phyloP scores from a whole-genome alignment of 2,888 invertebrate genomes.

The Neoascia interrupta region DNA sequence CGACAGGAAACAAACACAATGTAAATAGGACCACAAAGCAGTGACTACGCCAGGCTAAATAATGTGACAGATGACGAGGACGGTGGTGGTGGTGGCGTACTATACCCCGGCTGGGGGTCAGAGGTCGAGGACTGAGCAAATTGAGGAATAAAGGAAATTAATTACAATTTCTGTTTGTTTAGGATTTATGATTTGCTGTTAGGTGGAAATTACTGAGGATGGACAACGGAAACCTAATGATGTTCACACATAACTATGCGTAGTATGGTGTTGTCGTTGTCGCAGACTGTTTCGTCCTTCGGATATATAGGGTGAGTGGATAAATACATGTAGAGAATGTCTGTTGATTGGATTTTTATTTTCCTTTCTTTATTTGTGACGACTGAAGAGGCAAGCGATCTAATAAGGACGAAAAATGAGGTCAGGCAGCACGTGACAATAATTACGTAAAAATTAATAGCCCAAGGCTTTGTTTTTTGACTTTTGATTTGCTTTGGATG shows the following conservation, averaged over 20 bases:
- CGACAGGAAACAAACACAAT: conserved; percentile 50
- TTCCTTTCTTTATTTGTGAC: background rate
- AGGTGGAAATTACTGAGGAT: conserved; percentile 30
- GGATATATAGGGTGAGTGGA: too few relatives aligned
- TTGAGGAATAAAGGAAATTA: conserved; percentile 54
- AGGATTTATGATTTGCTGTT: conserved; percentile 48
- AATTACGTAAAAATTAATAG: conserved; percentile 24
- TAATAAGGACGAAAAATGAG: background rate
- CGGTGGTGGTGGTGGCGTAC: too few relatives aligned
- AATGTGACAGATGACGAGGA: conserved; percentile 19
- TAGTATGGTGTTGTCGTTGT: too few relatives aligned
- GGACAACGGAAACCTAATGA: conserved; percentile 31
- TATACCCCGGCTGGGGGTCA: background rate
- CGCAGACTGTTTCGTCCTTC: too few relatives aligned
- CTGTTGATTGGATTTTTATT: conserved; percentile 12
- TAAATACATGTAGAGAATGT: too few relatives aligned
- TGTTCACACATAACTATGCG: too few relatives aligned
- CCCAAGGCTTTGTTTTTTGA: too few relatives aligned
- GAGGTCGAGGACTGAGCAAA: conserved; percentile 21
- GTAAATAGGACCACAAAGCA: conserved; percentile 13
- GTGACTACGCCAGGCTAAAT: conserved; percentile 8
- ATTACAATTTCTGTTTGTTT: conserved; percentile 47
- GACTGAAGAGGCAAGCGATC: background rate
- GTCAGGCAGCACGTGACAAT: conserved; percentile 5
- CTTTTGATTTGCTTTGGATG: too few relatives aligned